Evolutionary conservation across 1,140 invertebrate species (phyloP).

Genomic region (Saccostrea cuccullata): DNA sequence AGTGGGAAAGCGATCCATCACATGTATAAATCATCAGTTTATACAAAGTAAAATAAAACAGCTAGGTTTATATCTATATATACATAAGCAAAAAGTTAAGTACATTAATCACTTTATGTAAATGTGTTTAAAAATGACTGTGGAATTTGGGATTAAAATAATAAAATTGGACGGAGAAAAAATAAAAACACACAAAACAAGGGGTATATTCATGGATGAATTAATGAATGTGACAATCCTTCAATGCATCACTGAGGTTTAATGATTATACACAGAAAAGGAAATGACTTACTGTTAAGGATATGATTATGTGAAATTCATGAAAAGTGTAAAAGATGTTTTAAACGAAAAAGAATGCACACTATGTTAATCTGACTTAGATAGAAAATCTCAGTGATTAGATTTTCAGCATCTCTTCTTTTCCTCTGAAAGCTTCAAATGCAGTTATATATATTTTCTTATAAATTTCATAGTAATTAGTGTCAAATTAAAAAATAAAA

Average conservation of each 20-base stretch:
- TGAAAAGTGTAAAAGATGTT: not conserved
- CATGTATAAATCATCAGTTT: not conserved
- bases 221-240: no score
- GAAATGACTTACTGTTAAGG: not conserved
- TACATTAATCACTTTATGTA: not conserved
- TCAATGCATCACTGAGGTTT: no score
- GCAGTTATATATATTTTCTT: no score
- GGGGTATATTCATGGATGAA: not conserved
- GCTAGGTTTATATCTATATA: not conserved
- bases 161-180: not conserved
- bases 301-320: not conserved
- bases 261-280: no score
- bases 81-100: not conserved
- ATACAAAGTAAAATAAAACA: not conserved
- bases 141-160: not conserved
- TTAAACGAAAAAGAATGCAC: no score
- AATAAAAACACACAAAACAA: not conserved
- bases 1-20: constrained; percentile 9
- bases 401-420: no score
- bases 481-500: no score
- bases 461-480: no score
- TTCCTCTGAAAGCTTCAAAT: no score
- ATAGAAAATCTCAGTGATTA: no score
- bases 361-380: no score
- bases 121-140: not conserved